Conservation (phyloP, 1,140 invertebrate genomes). For the Dufourea novaeangliae region DNA sequence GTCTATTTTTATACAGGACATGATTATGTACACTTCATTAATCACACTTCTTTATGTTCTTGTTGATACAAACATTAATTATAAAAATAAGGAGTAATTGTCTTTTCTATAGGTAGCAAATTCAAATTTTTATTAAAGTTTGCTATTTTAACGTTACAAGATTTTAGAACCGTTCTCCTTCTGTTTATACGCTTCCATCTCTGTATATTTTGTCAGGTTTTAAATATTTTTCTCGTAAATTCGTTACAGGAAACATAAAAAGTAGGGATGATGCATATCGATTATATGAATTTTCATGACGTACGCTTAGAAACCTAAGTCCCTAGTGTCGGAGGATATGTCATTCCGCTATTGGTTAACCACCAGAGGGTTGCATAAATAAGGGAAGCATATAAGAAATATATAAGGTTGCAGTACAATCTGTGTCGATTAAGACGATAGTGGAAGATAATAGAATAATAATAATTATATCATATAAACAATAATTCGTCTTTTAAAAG, state of each 20-base stretch:
- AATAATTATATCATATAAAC: too few species aligned
- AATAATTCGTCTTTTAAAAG: too few species aligned
- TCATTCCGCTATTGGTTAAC: background rate
- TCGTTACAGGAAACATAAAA: constrained; percentile 41
- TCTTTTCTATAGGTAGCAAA: too few species aligned
- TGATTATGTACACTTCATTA: too few species aligned
- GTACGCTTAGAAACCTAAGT: constrained; percentile 12
- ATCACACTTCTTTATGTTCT: too few species aligned
- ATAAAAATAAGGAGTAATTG: too few species aligned
- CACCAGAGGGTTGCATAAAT: constrained; percentile 3
- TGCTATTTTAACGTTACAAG: too few species aligned
- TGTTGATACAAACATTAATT: too few species aligned
- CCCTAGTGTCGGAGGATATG: constrained; percentile 9
- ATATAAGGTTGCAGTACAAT: background rate
- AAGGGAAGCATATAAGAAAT: background rate
- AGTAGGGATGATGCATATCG: constrained; percentile 41
- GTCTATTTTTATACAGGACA: too few species aligned
- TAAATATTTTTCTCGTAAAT: constrained; percentile 53
- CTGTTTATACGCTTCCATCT: too few species aligned
- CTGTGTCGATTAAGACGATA: background rate
- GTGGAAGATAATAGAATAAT: too few species aligned
- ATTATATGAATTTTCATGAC: constrained; percentile 62
- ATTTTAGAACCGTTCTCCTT: background rate
- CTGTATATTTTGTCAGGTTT: constrained; percentile 1
- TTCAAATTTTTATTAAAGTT: too few species aligned